phyloP scores from a whole-genome alignment of 2,888 invertebrate genomes.

The Leucophora obtusa region DNA sequence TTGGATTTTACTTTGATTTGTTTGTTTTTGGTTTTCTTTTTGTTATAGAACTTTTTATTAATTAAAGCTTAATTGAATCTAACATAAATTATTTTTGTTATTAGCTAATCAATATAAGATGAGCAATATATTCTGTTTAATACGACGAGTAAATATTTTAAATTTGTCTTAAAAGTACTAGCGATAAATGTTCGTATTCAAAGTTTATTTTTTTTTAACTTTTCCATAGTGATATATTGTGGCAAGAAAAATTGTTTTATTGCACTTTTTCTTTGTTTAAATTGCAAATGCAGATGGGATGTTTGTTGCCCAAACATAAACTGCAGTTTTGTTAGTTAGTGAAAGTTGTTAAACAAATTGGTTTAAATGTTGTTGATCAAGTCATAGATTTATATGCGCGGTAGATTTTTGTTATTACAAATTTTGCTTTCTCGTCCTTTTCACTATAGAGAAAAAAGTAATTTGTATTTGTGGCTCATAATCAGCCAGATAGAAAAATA shows the following conservation, averaged over 20 bases:
- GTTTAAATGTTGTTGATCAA: background rate
- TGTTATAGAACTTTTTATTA: background rate
- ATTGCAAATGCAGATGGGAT: background rate
- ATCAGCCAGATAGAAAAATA: too few species aligned
- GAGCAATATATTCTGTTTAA: constrained; percentile 46
- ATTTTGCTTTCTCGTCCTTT: too few species aligned
- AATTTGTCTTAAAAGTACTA: constrained; percentile 21
- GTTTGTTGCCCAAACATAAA: background rate
- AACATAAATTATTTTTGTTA: constrained; percentile 44
- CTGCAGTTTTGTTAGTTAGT: background rate
- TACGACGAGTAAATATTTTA: constrained; percentile 30
- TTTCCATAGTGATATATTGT: background rate
- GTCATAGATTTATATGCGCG: too few species aligned
- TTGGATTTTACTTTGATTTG: background rate
- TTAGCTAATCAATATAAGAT: constrained; percentile 45
- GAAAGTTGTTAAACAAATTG: background rate
- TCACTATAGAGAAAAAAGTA: too few species aligned
- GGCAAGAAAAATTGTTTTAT: background rate
- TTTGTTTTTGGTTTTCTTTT: constrained; percentile 1
- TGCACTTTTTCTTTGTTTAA: constrained; percentile 7
- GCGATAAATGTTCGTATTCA: constrained; percentile 55
- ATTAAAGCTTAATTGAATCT: constrained; percentile 42
- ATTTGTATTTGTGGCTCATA: too few species aligned
- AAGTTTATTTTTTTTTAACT: constrained; percentile 26
- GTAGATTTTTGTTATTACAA: too few species aligned